Evolutionary conservation across 23 tunicate genomes (phyloP), one percentile per base, ranked within the genome.

Genomic region (Styela plicata): DNA sequence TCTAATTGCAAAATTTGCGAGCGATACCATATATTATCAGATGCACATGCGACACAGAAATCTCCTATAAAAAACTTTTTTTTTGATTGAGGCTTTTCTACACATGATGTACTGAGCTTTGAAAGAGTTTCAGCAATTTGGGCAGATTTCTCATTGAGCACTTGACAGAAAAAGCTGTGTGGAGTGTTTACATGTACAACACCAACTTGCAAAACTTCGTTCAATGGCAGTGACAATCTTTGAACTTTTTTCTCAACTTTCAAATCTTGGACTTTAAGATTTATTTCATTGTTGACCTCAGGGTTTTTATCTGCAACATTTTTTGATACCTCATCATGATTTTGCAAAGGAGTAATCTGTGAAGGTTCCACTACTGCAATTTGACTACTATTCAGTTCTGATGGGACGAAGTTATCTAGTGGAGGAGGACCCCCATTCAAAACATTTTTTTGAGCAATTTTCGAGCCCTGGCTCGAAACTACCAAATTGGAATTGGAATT

Each of bases 111-210:
- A 34, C 29, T 71, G 35, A 71, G 35, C 29, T 71, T 17, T 34
- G 77, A 19, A 3, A 71, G 77, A 20, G 32, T 2, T 30, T 28
- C 17, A 3, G 34, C 24, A 32, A 71, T 34, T 33, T 31, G 36
- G 26, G 32, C 34, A 33, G 34, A 32, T 32, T 71, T 36, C 18
- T 71, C 77, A 32, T 20, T 29, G 36, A 71, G 16, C 3, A 71
- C 7, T 71, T 71, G 77, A 34, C 77, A 71, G 77, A 28, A 71
- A 71, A 71, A 71, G 24, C 34, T 34, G 34, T 34, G 32, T 22
- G 77, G 77, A 71, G 5, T 5, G 7, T 28, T 30, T 18, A 17
- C 77, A 30, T 71, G 36, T 28, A 71, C 77, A 31, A 71, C 37
- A 36, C 32, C 37, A 27, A 71, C 36, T 18, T 27, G 24, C 3